Evolutionary conservation across 2,113 vertebrate genomes (phyloP).

Genomic region (Nematolebias whitei): DNA sequence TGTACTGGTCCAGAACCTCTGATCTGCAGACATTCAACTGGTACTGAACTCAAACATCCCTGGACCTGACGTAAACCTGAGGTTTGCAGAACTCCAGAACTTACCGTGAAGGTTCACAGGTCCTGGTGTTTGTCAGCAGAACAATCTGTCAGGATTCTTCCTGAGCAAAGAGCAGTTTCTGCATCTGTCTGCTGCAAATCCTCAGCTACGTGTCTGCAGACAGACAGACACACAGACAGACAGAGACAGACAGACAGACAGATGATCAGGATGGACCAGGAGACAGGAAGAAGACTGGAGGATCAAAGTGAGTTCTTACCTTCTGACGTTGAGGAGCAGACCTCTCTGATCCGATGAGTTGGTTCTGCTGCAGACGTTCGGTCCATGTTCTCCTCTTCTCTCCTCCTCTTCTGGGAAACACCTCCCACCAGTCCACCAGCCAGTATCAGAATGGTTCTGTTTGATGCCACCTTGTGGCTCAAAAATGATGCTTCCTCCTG

Average conservation of each 20-base stretch:
- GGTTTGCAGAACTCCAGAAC: not conserved
- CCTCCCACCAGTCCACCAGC: constrained; percentile 13
- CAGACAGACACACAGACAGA: constrained; percentile 1
- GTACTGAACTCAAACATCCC: no score
- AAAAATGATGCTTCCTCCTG: no score
- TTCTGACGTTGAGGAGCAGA: not conserved
- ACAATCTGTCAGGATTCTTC: no score
- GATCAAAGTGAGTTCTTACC: constrained; percentile 9
- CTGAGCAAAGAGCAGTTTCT: not conserved
- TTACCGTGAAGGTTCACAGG: not conserved
- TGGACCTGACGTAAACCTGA: no score
- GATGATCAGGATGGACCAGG: not conserved
- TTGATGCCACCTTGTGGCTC: not conserved
- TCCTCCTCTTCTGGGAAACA: constrained; percentile 27
- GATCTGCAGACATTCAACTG: no score
- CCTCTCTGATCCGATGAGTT: constrained; percentile 11
- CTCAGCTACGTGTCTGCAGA: constrained; percentile 21
- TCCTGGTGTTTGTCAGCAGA: not conserved
- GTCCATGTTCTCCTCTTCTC: constrained; percentile 22
- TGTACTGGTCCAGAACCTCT: no score
- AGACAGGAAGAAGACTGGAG: no score
- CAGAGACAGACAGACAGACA: no score
- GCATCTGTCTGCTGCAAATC: constrained; percentile 7
- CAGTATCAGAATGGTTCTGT: not conserved
- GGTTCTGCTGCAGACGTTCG: constrained; percentile 10